phyloP scores from a whole-genome alignment of 2,888 invertebrate species.

The Vesta saturnalis region DNA sequence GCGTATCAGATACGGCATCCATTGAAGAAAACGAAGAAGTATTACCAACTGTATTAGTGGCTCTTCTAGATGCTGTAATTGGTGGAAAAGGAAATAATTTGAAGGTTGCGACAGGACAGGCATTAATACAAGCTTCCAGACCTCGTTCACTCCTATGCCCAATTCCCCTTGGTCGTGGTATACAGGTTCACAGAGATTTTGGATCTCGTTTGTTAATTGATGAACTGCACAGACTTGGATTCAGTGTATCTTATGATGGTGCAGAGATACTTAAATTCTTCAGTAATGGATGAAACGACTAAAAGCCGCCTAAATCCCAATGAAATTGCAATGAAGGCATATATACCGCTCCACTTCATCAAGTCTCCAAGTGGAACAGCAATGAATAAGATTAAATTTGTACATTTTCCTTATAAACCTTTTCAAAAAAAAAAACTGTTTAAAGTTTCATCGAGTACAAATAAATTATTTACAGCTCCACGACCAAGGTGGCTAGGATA shows the following conservation, averaged over 20 bases:
- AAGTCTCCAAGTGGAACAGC: background rate
- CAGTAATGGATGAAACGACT: conserved; percentile 11
- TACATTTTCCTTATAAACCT: conserved; percentile 6
- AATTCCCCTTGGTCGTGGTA: too few species aligned
- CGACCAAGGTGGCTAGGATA: conserved; percentile 13
- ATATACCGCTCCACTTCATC: conserved; percentile 8
- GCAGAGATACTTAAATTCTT: conserved; percentile 11
- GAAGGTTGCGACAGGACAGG: too few species aligned
- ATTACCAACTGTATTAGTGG: too few species aligned
- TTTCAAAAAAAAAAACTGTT: conserved; percentile 7
- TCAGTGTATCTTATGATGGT: too few species aligned
- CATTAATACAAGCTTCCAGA: too few species aligned
- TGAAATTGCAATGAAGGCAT: conserved; percentile 6
- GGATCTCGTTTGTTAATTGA: too few species aligned
- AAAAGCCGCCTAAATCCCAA: conserved; percentile 3
- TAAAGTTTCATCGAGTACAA: conserved; percentile 10
- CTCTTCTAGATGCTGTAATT: too few species aligned
- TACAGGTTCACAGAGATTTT: conserved; percentile 3
- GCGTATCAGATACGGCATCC: too few species aligned
- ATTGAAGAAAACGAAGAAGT: too few species aligned
- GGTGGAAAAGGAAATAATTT: too few species aligned
- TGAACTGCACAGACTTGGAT: too few species aligned
- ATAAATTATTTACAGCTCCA: conserved; percentile 6
- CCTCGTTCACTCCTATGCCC: too few species aligned
- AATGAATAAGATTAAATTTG: conserved; percentile 17